A percentile compares a stretch with the other conserved stretches of the same genome.
These are phyloP conservation scores for Carpatolechia fugitivella DNA, from an alignment of 2,888 invertebrate species.

Conservation along the genomic window DNA sequence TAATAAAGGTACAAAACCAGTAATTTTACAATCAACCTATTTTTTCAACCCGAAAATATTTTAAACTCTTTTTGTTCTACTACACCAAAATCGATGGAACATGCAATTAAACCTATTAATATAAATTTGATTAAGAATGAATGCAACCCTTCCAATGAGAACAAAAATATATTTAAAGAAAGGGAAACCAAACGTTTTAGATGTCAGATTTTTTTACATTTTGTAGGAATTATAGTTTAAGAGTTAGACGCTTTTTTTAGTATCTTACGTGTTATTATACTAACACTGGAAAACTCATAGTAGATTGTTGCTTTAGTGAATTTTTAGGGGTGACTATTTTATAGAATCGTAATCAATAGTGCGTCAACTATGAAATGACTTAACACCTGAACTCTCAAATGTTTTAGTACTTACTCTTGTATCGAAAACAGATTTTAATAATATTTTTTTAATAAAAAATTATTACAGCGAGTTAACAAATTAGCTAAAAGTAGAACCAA, in stretches of 20 bases:
- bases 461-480: too few relatives aligned
- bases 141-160: slow-evolving; percentile 6
- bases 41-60: neutral
- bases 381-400: too few relatives aligned
- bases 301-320: too few relatives aligned
- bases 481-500: too few relatives aligned
- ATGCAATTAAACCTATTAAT: slow-evolving; percentile 12
- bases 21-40: slow-evolving; percentile 5
- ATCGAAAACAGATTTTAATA: too few relatives aligned
- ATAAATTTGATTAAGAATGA: slow-evolving; percentile 12
- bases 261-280: neutral
- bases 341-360: too few relatives aligned
- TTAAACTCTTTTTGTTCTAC: neutral
- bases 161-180: slow-evolving; percentile 5
- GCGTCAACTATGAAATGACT: too few relatives aligned
- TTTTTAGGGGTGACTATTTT: too few relatives aligned
- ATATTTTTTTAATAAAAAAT: too few relatives aligned
- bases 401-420: too few relatives aligned
- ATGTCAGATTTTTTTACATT: slow-evolving; percentile 2
- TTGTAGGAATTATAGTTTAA: neutral
- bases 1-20: neutral
- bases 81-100: slow-evolving; percentile 5
- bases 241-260: neutral
- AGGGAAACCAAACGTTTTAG: slow-evolving; percentile 1
- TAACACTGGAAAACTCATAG: too few relatives aligned